Evolutionary conservation across 1,140 invertebrate species (phyloP), one percentile per base, ranked within the genome.

Genomic region (Acarapis woodi): DNA sequence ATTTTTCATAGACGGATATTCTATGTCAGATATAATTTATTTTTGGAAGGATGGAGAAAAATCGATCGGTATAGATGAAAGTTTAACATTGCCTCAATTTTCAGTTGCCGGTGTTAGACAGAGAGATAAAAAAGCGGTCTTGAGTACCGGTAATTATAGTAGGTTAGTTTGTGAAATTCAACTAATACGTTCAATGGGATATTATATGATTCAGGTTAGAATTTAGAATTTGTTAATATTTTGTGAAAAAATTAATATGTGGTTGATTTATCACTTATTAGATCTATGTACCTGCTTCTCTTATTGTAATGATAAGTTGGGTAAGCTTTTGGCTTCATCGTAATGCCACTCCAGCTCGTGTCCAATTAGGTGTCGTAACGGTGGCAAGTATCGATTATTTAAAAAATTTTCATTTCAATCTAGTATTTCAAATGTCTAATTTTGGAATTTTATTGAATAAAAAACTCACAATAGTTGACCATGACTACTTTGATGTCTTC

Each of bases 401-500:
- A 22, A 60, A 59, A 2, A 61, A n/a, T n/a, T n/a, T n/a, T n/a
- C n/a, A n/a, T n/a, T n/a, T n/a, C n/a, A n/a, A n/a, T n/a, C n/a
- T n/a, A n/a, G n/a, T n/a, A n/a, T n/a, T n/a, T n/a, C n/a, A n/a
- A n/a, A n/a, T n/a, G n/a, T n/a, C n/a, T n/a, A n/a, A n/a, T n/a
- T n/a, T n/a, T n/a, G n/a, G n/a, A n/a, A n/a, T n/a, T n/a, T n/a
- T n/a, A n/a, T n/a, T n/a, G n/a, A n/a, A n/a, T n/a, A n/a, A n/a
- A n/a, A n/a, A n/a, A n/a, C n/a, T n/a, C n/a, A n/a, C n/a, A n/a
- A n/a, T n/a, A n/a, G n/a, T 32, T 45, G 24, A 93, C 87, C 51
- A 93, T 94, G 82, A 93, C 85, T 48, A 94, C 87, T 44, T 71
- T 94, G 47, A 88, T 94, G 76, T 93, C 85, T 45, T 90, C 80